Conservation (phyloP, 1,140 invertebrate genomes). For the Steinernema feltiae region DNA sequence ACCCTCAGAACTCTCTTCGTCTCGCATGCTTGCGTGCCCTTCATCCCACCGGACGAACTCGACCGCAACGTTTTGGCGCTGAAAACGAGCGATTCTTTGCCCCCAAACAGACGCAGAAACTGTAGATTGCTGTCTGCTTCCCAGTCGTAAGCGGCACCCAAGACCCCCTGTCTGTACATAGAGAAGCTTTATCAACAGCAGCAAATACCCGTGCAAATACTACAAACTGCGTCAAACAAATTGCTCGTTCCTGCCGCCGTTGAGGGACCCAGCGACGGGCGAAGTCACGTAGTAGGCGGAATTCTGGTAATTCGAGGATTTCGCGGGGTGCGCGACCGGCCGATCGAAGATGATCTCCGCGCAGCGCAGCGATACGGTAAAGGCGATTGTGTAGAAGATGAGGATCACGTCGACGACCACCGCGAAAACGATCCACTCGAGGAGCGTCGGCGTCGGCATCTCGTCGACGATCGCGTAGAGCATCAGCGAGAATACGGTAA, state of each 20-base stretch:
- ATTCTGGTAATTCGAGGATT: background rate
- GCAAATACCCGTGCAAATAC: background rate
- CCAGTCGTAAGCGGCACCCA: no score
- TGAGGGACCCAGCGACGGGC: background rate
- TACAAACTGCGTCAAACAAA: background rate
- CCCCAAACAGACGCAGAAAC: no score
- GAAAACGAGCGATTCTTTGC: no score
- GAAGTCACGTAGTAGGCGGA: background rate
- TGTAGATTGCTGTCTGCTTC: no score
- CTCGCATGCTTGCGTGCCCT: no score
- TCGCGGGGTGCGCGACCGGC: background rate
- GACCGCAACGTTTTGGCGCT: no score
- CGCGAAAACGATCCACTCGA: background rate
- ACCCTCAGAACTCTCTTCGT: no score
- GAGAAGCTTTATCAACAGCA: no score
- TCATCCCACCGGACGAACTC: no score
- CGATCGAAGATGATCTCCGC: background rate
- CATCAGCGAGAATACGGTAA: slow-evolving; percentile 1
- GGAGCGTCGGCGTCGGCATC: background rate
- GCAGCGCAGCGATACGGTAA: background rate
- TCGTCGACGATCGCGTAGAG: slow-evolving; percentile 4
- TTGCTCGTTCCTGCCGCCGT: background rate
- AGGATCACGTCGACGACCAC: slow-evolving; percentile 6
- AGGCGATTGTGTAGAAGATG: slow-evolving; percentile 2
- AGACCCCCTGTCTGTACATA: no score